Evolutionary conservation across 1,140 invertebrate genomes (phyloP).

Genomic region (Drosophila paulistorum): DNA sequence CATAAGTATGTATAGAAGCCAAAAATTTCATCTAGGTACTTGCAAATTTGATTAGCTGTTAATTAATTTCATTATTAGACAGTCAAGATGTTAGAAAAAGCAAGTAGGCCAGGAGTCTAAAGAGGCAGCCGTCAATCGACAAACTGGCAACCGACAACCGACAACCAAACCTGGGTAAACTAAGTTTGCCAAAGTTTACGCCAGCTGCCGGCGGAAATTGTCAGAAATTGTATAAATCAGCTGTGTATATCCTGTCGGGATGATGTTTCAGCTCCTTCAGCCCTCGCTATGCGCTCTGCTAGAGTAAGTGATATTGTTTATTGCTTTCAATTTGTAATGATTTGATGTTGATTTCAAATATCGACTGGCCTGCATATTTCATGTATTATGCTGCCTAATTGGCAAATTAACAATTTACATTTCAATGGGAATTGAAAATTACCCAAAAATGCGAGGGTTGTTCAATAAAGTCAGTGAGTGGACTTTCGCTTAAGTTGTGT

Average conservation of each 20-base stretch:
- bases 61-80: slow-evolving; percentile 79
- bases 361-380: slow-evolving; percentile 37
- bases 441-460: background rate
- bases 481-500: no score
- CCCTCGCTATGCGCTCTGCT: background rate
- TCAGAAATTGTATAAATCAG: slow-evolving; percentile 54
- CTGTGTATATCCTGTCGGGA: slow-evolving; percentile 9
- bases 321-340: slow-evolving; percentile 17
- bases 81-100: slow-evolving; percentile 15
- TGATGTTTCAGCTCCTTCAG: background rate
- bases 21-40: slow-evolving; percentile 54
- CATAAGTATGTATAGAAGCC: slow-evolving; percentile 28
- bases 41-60: slow-evolving; percentile 76
- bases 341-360: slow-evolving; percentile 36
- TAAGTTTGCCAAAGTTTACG: slow-evolving; percentile 55
- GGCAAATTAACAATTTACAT: slow-evolving; percentile 41
- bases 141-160: slow-evolving; percentile 22
- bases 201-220: slow-evolving; percentile 66
- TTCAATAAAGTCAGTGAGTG: background rate
- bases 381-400: slow-evolving; percentile 35
- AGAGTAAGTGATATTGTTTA: slow-evolving; percentile 40
- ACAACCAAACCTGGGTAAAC: slow-evolving; percentile 1
- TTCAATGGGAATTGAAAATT: background rate
- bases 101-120: background rate
- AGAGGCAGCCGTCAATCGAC: background rate